Conservation (phyloP, 2,888 invertebrate species). For the Girardia tigrina region DNA sequence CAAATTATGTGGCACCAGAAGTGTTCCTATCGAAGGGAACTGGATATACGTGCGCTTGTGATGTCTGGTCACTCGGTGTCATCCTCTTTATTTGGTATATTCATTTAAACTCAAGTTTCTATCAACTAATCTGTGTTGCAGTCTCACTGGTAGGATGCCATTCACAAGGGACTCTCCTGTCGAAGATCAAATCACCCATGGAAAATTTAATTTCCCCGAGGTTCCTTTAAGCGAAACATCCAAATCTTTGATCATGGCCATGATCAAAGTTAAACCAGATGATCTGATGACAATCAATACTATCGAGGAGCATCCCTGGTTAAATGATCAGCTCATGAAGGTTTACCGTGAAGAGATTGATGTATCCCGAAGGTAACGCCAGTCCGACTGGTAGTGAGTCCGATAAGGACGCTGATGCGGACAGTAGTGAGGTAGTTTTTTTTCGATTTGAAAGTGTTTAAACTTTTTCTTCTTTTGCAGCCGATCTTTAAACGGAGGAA, state of each 20-base stretch:
- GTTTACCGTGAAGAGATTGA: no score
- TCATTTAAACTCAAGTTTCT: no score
- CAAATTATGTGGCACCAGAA: conserved; percentile 76
- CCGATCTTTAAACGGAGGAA: no score
- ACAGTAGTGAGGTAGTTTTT: no score
- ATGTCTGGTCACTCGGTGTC: conserved; percentile 81
- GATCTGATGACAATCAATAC: conserved; percentile 55
- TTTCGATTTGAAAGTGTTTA: no score
- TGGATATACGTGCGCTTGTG: conserved; percentile 56
- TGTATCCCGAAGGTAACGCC: no score
- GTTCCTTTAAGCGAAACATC: conserved; percentile 56
- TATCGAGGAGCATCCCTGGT: neutral
- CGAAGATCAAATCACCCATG: conserved; percentile 61
- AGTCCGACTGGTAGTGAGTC: no score
- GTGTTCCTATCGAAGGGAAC: conserved; percentile 59
- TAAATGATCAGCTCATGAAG: no score
- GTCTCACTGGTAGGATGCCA: conserved; percentile 61
- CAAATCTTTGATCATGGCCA: conserved; percentile 59
- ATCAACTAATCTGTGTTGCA: no score
- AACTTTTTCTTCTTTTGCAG: no score
- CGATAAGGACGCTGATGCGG: no score
- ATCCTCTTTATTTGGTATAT: conserved; percentile 71
- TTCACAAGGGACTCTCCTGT: conserved; percentile 56
- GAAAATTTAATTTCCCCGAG: conserved; percentile 58
- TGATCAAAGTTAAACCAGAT: conserved; percentile 62